Percentiles rank a stretch among this genome's conserved stretches.
Conservation (phyloP, 2,797 vertebrate genomes). For the Muraenolepis orangiensis region DNA sequence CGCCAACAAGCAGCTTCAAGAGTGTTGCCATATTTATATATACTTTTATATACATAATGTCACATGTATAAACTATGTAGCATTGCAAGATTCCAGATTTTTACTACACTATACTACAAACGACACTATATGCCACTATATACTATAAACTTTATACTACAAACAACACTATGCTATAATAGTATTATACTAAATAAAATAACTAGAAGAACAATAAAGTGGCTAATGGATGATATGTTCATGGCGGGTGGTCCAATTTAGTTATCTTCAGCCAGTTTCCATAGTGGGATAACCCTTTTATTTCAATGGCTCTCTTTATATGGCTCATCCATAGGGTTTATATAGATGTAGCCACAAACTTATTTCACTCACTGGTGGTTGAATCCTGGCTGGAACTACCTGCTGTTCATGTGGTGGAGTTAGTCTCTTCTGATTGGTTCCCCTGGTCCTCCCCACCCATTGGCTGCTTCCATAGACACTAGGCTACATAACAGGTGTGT, state of each 20-base stretch:
- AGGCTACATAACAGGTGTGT: not conserved
- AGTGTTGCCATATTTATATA: not conserved
- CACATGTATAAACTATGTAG: not conserved
- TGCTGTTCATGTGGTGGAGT: conserved; percentile 20
- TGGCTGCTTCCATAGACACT: not conserved
- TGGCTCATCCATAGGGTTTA: not conserved
- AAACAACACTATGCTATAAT: no score
- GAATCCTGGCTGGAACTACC: conserved; percentile 15
- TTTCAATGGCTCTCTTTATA: not conserved
- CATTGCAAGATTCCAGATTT: no score
- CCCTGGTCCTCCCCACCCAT: not conserved
- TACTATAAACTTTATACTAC: no score
- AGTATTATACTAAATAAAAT: no score
- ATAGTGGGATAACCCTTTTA: not conserved
- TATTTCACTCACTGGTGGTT: conserved; percentile 16
- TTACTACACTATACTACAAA: no score
- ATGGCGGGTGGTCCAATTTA: no score
- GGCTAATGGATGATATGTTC: no score
- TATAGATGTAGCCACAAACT: not conserved
- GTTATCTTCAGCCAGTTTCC: not conserved
- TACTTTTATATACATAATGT: not conserved
- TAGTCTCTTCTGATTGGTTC: not conserved
- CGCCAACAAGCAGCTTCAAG: not conserved
- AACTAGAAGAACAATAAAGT: no score
- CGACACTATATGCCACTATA: no score